Evolutionary conservation across 2,797 vertebrate genomes (phyloP), one percentile per base, ranked within the genome.

Genomic region (Gambelia wislizenii): DNA sequence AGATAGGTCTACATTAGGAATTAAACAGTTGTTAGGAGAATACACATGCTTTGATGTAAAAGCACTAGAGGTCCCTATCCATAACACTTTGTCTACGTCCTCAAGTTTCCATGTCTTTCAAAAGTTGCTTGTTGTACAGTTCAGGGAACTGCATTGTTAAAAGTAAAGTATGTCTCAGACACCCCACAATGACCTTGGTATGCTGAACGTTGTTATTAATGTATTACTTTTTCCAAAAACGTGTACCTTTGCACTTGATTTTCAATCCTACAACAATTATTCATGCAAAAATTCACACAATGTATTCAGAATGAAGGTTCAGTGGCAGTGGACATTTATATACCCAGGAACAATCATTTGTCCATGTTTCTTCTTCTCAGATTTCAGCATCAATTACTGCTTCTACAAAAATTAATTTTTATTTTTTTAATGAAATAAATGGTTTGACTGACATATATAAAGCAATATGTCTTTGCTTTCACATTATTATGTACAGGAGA

Each of bases 251-350:
- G 59, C 61, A 9, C 0, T 36, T 74, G n/a, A 1, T 0, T 0
- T 0, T 44, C 42, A 88, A 44, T 20, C 20, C 49, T 5, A 42
- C 0, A 90, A 49, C 33, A 70, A 33, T 0, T 89, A 42, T 30
- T 3, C 27, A n/a, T 0, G 14, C 72, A 85, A 79, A 69, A 89
- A 78, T 25, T 77, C 1, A 0, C 0, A 0, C 39, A 56, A 1
- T 67, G 64, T 0, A 39, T 87, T 84, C 54, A 4, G 75, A 72
- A 59, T 0, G 9, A 86, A 33, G 69, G 64, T 10, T 12, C 0
- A 2, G n/a, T 0, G 0, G 36, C 44, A 16, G 39, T 10, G 52
- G 39, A 44, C 30, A 9, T 20, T 91, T 18, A 1, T 13, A 44
- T 79, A 87, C 25, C 13, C 49, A 27, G 2, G 1, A 22, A 22